Evolutionary conservation across 2,888 invertebrate genomes (phyloP), one percentile per base, ranked within the genome.

Genomic region (Oxyteleia sp.): DNA sequence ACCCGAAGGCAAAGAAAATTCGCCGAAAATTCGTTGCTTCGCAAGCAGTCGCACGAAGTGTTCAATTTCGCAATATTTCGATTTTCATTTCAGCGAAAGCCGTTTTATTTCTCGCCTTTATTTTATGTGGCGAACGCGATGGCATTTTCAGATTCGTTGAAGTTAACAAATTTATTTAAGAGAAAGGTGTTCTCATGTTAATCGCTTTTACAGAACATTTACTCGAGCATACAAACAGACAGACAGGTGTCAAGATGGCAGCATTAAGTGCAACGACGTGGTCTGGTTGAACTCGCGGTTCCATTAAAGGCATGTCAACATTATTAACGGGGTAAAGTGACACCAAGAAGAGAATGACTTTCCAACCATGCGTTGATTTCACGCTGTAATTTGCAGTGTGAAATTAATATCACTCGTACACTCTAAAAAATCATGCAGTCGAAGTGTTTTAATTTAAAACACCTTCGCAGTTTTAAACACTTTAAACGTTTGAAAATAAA

Each of bases 171-270:
- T 57, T n/a, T 13, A 23, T 57, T 45, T 43, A 35, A 61, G 38
- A 45, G 29, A n/a, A 2, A 15, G 55, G 13, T 38, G 47, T 64
- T 57, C 0, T 29, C 18, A 35, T 32, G 41, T 41, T 64, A 72
- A 59, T 72, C 49, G 16, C 59, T 51, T 80, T 64, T 72, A 53
- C 41, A 15, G 49, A 15, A 66, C 64, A 66, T 66, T 80, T 57
- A 72, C 59, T 63, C 43, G 4, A 11, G 38, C 32, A 49, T 49
- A 64, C 64, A 57, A 64, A 64, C 57, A 79, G 66, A 72, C 20
- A 51, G 79, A 26, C 80, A 80, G 74, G 68, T 80, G 74, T 80
- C 80, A 80, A 74, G 74, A 66, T 68, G 72, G 59, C 38, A 43
- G 59, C 66, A 74, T 61, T 66, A 74, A 80, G 59, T 59, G 79